Evolutionary conservation across 2,113 vertebrate species (phyloP), one percentile per base, ranked within the genome.

Genomic region (Heterotis niloticus): DNA sequence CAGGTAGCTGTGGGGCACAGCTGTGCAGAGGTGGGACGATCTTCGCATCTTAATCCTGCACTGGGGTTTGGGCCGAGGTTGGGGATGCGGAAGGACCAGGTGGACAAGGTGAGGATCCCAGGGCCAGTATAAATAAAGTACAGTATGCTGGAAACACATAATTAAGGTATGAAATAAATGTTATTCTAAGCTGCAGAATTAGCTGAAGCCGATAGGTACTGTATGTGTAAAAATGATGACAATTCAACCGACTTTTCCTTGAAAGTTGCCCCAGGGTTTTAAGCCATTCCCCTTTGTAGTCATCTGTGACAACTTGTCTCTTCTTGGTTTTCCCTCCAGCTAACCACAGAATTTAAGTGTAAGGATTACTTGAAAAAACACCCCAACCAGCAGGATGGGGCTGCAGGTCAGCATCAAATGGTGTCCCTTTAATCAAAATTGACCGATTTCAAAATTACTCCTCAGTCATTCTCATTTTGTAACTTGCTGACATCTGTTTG

Each of bases 1-100:
- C 90, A 98, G 97, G 94, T 83, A 0, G 97, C 96, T 0, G 51
- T 96, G 86, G 94, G 95, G 26, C 93, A 97, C 0, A 89, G 92
- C 52, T 98, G 98, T 0, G 77, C 96, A 0, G 93, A 95, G 0
- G 91, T 90, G 64, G 92, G 95, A 77, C 96, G 98, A 86, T 95
- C 96, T 0, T 99, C 96, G 0, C 97, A 99, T 89, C 98, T 90
- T 0, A 96, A 98, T 23, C 95, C 93, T 0, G 92, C 96, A 0
- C 90, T 85, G 81, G 97, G 97, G 4, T 99, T 98, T 52, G 97
- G 97, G 0, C 96, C 97, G 1, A 99, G 95, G 84, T 99, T 88
- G 0, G 97, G 96, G 10, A 92, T 99, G 11, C 94, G 98, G 88
- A 94, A 88, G 86, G 96, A 99, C 81, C 90, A 95, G 0, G 88